Percentiles rank a stretch among this genome's conserved stretches.
Conservation (phyloP, 2,113 vertebrate genomes). For the Indri indri region DNA sequence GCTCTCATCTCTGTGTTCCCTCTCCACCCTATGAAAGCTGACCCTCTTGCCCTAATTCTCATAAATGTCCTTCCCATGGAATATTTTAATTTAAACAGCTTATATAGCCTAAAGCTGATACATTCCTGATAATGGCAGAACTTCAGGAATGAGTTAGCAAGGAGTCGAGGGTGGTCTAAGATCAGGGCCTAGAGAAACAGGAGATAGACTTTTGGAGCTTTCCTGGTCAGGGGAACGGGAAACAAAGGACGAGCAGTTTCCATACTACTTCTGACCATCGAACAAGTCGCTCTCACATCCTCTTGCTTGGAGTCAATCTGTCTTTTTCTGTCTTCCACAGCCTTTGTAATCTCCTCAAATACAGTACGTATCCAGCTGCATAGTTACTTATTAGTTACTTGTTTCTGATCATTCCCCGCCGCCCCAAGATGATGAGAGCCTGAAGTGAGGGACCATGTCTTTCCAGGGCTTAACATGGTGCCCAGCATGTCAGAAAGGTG, state of each 20-base stretch:
- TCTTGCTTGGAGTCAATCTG: not conserved
- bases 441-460: not conserved
- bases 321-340: not conserved
- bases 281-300: not conserved
- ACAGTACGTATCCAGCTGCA: too few species aligned
- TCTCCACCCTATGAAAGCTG: not conserved
- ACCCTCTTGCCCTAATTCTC: not conserved
- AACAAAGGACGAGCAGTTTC: not conserved
- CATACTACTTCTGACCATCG: not conserved
- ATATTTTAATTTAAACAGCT: not conserved
- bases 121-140: not conserved
- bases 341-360: not conserved
- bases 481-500: not conserved
- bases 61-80: not conserved
- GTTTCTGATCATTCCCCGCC: not conserved
- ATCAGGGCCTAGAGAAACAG: accelerated
- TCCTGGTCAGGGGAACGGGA: not conserved
- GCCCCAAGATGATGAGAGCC: accelerated
- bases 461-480: accelerated
- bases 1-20: not conserved
- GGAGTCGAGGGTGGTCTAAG: not conserved
- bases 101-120: not conserved
- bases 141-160: not conserved
- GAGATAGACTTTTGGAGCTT: not conserved
- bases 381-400: too few species aligned